Evolutionary conservation across 2,797 vertebrate genomes (phyloP), one percentile per base, ranked within the genome.

Genomic region (Micrastur ruficollis): DNA sequence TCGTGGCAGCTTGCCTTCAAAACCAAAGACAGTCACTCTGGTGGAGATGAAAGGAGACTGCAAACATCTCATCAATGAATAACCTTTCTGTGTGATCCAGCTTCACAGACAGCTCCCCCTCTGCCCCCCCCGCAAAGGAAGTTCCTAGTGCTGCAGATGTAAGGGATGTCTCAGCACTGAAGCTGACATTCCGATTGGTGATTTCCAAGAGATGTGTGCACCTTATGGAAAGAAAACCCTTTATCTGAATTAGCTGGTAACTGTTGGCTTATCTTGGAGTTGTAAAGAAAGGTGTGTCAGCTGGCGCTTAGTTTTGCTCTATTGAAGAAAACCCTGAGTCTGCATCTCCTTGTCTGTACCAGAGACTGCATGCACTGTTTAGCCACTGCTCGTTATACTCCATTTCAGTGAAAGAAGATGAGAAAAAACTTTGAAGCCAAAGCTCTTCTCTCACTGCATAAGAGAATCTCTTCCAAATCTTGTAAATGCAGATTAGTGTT

Each of bases 351-450:
- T 11, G 1, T 78, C 12, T 1, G 3, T 66, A 18, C 13, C 1
- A 12, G 42, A 86, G 81, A 17, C 50, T 42, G 34, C 31, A 36
- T 3, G 13, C 14, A 46, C 32, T 91, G 59, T 62, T 86, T 59
- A 74, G 47, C 38, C 49, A 68, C 36, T 16, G 13, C 9, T 34
- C 42, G 49, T 84, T 59, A 62, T 27, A 61, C 26, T 75, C 68
- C 40, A 74, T 93, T 96, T 91, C 62, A 94, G 62, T 86, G 82
- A 95, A 94, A 98, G 92, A 91, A 50, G 56, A 90, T 26, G 67
- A 92, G 68, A 58, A 89, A 81, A 80, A 78, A 66, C 15, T n/a
- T 78, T 80, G 78, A 89, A 38, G 62, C 75, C 53, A 86, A 85
- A 85, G 59, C 22, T 84, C 61, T 93, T 34, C 36, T 84, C 23